Base-by-base conservation (phyloP, 2,888 invertebrate genomes). In the Hylaea fasciaria region DNA sequence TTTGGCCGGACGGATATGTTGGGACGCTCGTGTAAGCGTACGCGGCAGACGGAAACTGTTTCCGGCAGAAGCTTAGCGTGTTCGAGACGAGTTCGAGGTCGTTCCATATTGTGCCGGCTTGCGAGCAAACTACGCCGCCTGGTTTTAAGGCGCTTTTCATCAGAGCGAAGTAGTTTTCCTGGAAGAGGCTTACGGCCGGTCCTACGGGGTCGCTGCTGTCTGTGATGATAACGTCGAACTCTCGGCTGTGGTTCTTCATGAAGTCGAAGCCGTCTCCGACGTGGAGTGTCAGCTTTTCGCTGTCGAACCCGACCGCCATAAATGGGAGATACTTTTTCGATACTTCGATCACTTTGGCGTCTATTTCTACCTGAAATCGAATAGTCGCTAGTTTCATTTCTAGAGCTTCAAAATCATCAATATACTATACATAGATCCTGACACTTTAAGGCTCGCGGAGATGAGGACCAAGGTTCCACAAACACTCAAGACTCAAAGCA, bases 161-260 rank as follows among this genome's bases (percentile, higher is more conserved):
- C 14, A 98, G 86, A 49, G 94, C 93, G 81, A 97, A 98, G 79
- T 98, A 98, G 58, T 95, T 94, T 77, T 96, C 95, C 81, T 96
- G 94, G 81, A 97, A 97, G 0, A 95, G 80, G 66, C 90, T 94
- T 10, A 93, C 93, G 0, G 95, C 95, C 0, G 95, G 95, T 0
- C 99, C 99, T 29, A 99, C 94, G 0, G 99, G 99, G 92, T 99
- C 99, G 41, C 98, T 98, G 67, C 98, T 98, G 84, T 99, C 99
- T 0, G 99, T 99, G 57, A 99, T 98, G 68, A 99, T 98, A 44
- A 99, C 97, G 89, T 99, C 99, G 84, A 98, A 99, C 85, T 97
- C 95, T 41, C 94, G 93, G 58, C 93, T 93, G 80, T 98, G 96
- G 52, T 96, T 94, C 76, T 96, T 96, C 95, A 99, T 96, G 85